Evolutionary conservation across 2,113 vertebrate genomes (phyloP).

Genomic region (Rousettus leschenaultii): DNA sequence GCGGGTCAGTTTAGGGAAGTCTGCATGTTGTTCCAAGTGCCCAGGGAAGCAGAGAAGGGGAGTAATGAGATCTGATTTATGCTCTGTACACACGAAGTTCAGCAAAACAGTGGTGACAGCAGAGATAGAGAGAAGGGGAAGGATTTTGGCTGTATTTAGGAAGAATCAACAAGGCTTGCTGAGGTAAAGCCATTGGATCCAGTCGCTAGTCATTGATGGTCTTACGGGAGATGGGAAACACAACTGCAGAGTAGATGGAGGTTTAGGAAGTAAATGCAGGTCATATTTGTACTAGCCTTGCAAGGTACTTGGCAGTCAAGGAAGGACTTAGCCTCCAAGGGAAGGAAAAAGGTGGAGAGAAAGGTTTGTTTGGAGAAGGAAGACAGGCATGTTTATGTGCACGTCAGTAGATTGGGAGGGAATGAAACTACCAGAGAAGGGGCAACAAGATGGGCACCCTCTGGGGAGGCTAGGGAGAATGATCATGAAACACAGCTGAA

Average conservation of each 20-base stretch:
- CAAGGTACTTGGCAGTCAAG: not conserved
- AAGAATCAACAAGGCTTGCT: not conserved
- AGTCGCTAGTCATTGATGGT: not conserved
- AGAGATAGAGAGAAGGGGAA: not conserved
- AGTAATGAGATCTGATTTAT: not conserved
- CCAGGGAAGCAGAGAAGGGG: not conserved
- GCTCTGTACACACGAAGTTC: not conserved
- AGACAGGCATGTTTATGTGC: not conserved
- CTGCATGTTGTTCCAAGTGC: not conserved
- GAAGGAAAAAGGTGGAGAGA: not conserved
- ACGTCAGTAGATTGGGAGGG: not conserved
- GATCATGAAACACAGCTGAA: not conserved
- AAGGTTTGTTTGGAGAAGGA: not conserved
- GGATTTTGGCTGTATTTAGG: not conserved
- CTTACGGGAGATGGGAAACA: not conserved
- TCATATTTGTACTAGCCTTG: not conserved
- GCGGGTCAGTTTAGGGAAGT: not conserved
- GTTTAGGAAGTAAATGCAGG: not conserved
- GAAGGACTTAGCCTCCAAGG: not conserved
- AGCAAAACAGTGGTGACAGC: not conserved
- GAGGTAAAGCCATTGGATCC: not conserved
- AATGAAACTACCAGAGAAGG: not conserved
- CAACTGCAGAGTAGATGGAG: rapidly evolving
- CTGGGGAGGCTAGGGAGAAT: not conserved
- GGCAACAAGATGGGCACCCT: not conserved